Evolutionary conservation across 1,140 invertebrate species (phyloP).

Genomic region (Neodiprion lecontei): DNA sequence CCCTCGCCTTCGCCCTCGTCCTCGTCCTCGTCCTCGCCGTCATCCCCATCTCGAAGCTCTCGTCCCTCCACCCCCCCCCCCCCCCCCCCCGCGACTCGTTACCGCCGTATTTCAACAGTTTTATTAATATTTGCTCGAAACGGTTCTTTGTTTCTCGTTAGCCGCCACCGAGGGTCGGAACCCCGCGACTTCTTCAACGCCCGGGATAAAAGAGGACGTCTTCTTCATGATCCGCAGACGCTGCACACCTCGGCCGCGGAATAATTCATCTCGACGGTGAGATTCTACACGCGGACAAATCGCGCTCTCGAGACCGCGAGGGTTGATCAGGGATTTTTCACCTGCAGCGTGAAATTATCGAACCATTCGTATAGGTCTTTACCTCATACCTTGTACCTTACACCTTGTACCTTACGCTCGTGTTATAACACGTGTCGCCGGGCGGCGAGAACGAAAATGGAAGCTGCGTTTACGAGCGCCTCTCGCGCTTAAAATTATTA

Average conservation of each 20-base stretch:
- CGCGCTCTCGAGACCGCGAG: too few relatives aligned
- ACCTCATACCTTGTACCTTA: too few relatives aligned
- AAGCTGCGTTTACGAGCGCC: constrained; percentile 3
- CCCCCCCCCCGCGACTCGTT: constrained; percentile 32
- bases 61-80: constrained; percentile 18
- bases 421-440: background rate
- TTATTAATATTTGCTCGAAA: constrained; percentile 2
- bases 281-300: too few relatives aligned
- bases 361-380: too few relatives aligned
- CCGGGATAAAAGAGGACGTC: background rate
- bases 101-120: constrained; percentile 18
- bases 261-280: too few relatives aligned
- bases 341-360: background rate
- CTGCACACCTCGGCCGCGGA: too few relatives aligned
- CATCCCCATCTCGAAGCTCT: constrained; percentile 18
- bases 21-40: constrained; percentile 15
- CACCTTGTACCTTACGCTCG: background rate
- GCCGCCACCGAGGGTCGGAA: too few relatives aligned
- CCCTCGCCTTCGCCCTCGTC: constrained; percentile 44
- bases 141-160: background rate
- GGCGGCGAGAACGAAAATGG: background rate
- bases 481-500: constrained; percentile 7
- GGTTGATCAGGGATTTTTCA: background rate
- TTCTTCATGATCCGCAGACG: background rate
- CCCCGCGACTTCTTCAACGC: background rate